Conservation (phyloP, 2,797 vertebrate genomes). For the Eurystomus glaucurus region DNA sequence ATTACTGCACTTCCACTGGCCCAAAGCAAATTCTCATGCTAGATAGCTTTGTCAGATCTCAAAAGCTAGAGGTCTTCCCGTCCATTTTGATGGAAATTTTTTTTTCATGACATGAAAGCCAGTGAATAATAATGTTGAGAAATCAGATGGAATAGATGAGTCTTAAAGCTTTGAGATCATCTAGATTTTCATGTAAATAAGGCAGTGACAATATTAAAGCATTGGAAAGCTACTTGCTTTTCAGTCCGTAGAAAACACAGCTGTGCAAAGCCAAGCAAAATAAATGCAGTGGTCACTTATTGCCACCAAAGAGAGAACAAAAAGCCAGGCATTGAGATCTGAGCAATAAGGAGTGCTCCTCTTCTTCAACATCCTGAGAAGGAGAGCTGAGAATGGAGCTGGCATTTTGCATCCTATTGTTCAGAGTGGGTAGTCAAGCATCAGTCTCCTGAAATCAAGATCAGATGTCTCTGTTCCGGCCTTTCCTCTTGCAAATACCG, state of each 20-base stretch:
- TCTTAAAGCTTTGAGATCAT: not conserved
- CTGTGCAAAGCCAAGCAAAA: not conserved
- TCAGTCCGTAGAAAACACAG: not conserved
- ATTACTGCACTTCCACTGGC: not conserved
- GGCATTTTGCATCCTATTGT: not conserved
- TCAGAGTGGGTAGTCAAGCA: not conserved
- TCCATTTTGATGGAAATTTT: not conserved
- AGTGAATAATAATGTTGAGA: not conserved
- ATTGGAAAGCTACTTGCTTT: not conserved
- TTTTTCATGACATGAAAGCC: not conserved
- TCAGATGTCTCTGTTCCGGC: not conserved
- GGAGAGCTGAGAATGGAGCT: rapidly evolving
- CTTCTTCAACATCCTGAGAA: not conserved
- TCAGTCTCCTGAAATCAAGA: rapidly evolving
- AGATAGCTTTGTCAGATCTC: not conserved
- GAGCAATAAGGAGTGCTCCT: not conserved
- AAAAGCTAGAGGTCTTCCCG: not conserved
- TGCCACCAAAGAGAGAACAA: not conserved
- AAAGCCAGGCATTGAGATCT: not conserved
- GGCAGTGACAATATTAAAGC: not conserved
- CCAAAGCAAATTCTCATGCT: not conserved
- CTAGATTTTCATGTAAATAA: not conserved
- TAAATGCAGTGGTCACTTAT: not conserved
- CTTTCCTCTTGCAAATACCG: not conserved
- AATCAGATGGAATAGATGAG: not conserved